Evolutionary conservation across 2,113 vertebrate species (phyloP).

Genomic region (Pseudorasbora parva): DNA sequence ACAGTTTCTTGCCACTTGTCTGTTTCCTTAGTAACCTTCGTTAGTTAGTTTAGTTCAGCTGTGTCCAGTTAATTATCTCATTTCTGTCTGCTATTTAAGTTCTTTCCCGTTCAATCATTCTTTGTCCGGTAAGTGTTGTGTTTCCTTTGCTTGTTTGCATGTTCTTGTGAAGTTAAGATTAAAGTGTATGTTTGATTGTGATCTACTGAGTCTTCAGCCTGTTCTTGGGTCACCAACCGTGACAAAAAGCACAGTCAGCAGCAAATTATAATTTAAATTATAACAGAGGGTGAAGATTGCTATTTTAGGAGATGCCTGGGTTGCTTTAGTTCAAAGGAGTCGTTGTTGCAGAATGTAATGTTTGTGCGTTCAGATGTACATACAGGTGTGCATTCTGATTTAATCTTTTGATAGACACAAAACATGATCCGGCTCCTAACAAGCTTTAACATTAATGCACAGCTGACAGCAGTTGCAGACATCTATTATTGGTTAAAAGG

Average conservation of each 20-base stretch:
- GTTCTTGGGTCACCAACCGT: no score
- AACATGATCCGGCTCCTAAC: neutral
- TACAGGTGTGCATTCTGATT: neutral
- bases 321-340: neutral
- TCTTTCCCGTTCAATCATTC: no score
- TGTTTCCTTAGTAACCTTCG: no score
- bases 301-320: neutral
- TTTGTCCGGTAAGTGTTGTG: no score
- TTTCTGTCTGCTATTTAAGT: no score
- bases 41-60: no score
- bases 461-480: conserved; percentile 26
- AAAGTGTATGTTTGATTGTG: no score
- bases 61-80: no score
- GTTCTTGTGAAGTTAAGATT: no score
- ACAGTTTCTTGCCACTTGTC: no score
- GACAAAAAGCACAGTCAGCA: neutral
- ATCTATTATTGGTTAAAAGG: conserved; percentile 41
- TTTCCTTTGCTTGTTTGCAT: no score
- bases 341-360: neutral
- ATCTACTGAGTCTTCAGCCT: no score
- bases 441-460: conserved; percentile 25
- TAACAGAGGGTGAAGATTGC: neutral
- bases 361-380: neutral
- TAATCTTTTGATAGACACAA: conserved; percentile 15
- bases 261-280: neutral